These are phyloP conservation scores for Mystacornis crossleyi DNA, from an alignment of 2,113 vertebrate species.

Conservation along the genomic window DNA sequence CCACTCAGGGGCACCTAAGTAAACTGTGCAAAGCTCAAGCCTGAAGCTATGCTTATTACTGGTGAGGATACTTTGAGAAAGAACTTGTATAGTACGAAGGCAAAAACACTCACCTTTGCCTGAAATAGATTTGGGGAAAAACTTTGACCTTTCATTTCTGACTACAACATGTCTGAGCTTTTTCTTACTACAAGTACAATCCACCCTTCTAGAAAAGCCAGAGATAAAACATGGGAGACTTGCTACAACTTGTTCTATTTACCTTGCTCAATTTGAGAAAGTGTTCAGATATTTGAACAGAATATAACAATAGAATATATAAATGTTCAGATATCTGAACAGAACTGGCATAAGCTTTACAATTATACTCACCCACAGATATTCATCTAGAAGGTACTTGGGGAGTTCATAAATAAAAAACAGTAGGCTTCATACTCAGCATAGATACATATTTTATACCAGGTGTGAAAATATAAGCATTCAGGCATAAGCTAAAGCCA, in stretches of 20 bases:
- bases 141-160: not conserved
- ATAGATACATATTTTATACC: not conserved
- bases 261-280: constrained; percentile 6
- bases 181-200: not conserved
- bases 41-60: not conserved
- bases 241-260: constrained; percentile 39
- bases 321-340: constrained; percentile 2
- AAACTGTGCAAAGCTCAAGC: not conserved
- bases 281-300: not conserved
- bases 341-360: not conserved
- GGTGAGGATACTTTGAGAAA: not conserved
- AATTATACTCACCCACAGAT: not conserved
- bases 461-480: not conserved
- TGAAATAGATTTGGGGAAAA: not conserved
- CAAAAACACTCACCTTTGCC: not conserved
- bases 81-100: not conserved
- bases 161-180: not conserved
- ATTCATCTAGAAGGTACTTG: not conserved
- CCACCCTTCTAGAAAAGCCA: not conserved
- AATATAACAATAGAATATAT: not conserved
- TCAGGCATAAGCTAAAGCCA: not conserved
- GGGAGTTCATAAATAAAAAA: constrained; percentile 8
- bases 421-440: not conserved
- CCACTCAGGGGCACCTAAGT: not conserved
- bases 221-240: not conserved